A percentile compares a stretch with the other conserved stretches of the same genome.
phyloP scores from a whole-genome alignment of 35 echinoderm and acorn worm species.

The Apostichopus japonicus region DNA sequence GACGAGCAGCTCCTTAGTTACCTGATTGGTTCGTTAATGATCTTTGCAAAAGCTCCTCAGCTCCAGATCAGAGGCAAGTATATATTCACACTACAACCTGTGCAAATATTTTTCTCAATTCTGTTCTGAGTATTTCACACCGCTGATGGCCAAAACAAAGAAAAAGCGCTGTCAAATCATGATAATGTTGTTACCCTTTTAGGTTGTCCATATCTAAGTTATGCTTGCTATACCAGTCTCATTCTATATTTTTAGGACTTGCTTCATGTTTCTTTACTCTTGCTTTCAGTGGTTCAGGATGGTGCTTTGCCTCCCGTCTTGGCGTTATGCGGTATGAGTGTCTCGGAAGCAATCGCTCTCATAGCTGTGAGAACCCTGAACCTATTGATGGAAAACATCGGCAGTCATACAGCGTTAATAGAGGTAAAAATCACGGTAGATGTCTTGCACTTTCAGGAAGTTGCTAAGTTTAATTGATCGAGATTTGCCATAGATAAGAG shows the following conservation, averaged over 20 bases:
- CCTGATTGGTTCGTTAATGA: constrained; percentile 89
- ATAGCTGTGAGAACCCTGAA: constrained; percentile 82
- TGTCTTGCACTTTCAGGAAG: no score
- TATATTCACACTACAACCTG: no score
- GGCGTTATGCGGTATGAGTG: constrained; percentile 76
- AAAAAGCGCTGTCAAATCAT: no score
- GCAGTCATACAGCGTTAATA: constrained; percentile 87
- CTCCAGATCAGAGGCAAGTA: constrained; percentile 80
- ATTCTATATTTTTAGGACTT: background rate
- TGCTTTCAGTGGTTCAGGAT: constrained; percentile 67
- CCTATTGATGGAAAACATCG: constrained; percentile 82
- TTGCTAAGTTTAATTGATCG: no score
- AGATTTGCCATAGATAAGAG: no score
- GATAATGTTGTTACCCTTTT: no score
- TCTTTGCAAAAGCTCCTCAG: constrained; percentile 83
- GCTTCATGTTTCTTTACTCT: background rate
- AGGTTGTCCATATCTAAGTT: no score
- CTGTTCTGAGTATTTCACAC: no score
- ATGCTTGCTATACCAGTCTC: no score
- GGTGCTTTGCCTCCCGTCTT: constrained; percentile 91
- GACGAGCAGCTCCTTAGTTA: constrained; percentile 86
- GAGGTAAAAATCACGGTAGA: constrained; percentile 59
- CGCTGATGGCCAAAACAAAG: no score
- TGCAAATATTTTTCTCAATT: no score
- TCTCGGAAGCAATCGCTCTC: constrained; percentile 87